Evolutionary conservation across 1,140 invertebrate genomes (phyloP), one percentile per base, ranked within the genome.

Genomic region (Psix sp.): DNA sequence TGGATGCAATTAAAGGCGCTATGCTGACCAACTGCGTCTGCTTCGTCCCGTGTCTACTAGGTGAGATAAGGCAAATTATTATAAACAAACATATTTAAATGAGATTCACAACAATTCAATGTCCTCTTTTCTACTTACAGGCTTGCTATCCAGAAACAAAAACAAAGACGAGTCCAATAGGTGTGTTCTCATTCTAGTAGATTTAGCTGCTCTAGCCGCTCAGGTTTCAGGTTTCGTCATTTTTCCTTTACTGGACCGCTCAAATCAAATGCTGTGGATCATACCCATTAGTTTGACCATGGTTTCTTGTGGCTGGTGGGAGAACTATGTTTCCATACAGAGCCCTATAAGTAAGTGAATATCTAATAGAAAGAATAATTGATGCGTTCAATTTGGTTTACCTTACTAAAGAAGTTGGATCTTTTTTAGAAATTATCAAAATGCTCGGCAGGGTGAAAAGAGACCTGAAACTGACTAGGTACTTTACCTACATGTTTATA

Each of bases 1-100:
- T 98, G 21, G 95, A 98, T 84, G 95, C 96, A 15, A 92, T 98
- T 24, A 94, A 96, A 86, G 96, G 94, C 2, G 93, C 95, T 6
- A 96, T 98, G 94, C 86, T 98, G 17, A 96, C 97, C 4, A 98
- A 97, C 85, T 97, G 95, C 78, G 90, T 98, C 11, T 97, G 95
- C 83, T 92, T 97, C 40, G 88, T 98, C 3, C 97, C 97, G 0
- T 92, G 92, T 31, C 84, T 94, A n/a, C 85, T 94, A 33, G 90
- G 92, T 91, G 10, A 11, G 21, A 24, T 24, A 9, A 2, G 7
- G n/a, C 26, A 29, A 29, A 3, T 29, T 29, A n/a, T n/a, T n/a
- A n/a, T 7, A 3, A 29, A 3, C n/a, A 10, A 3, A 29, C 26
- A 29, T 29, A 10, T 29, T 2, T 29, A 4, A 24, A 9, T 24